These are phyloP conservation scores for Cyclophora albipunctata DNA, from an alignment of 2,888 invertebrate genomes.

Conservation along the genomic window DNA sequence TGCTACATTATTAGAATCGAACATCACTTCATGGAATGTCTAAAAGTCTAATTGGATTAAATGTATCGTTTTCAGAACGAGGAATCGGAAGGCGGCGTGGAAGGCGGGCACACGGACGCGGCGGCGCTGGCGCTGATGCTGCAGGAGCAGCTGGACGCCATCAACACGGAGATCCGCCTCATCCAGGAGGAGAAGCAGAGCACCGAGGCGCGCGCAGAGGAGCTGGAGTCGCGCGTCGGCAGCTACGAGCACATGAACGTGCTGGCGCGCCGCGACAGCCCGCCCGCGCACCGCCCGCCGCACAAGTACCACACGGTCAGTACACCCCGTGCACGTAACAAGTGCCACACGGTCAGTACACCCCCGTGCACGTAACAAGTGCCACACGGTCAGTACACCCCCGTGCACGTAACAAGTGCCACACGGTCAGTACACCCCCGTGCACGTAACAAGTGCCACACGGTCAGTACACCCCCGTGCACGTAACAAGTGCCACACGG, in stretches of 20 bases:
- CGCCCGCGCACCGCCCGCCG: constrained; percentile 79
- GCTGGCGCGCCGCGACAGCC: constrained; percentile 84
- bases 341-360: constrained; percentile 98
- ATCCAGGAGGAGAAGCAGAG: constrained; percentile 97
- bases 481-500: constrained; percentile 98
- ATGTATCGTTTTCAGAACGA: constrained; percentile 42
- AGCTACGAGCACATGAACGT: constrained; percentile 96
- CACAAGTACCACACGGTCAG: constrained; percentile 98
- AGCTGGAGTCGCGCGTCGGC: constrained; percentile 96
- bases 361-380: constrained; percentile 79
- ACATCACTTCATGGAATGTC: too few relatives aligned
- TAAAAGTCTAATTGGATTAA: too few relatives aligned
- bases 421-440: constrained; percentile 79
- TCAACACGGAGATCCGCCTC: constrained; percentile 97
- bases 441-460: constrained; percentile 88
- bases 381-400: constrained; percentile 87
- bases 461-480: too few relatives aligned
- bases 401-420: constrained; percentile 95
- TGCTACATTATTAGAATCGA: too few relatives aligned
- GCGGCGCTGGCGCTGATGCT: constrained; percentile 98
- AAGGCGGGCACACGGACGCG: constrained; percentile 88
- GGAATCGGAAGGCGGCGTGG: constrained; percentile 60
- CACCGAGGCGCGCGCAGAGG: constrained; percentile 97
- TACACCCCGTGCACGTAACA: too few relatives aligned
- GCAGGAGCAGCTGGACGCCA: constrained; percentile 99